Evolutionary conservation across 2,888 invertebrate species (phyloP).

Genomic region (Troglohyphantes excavatus): DNA sequence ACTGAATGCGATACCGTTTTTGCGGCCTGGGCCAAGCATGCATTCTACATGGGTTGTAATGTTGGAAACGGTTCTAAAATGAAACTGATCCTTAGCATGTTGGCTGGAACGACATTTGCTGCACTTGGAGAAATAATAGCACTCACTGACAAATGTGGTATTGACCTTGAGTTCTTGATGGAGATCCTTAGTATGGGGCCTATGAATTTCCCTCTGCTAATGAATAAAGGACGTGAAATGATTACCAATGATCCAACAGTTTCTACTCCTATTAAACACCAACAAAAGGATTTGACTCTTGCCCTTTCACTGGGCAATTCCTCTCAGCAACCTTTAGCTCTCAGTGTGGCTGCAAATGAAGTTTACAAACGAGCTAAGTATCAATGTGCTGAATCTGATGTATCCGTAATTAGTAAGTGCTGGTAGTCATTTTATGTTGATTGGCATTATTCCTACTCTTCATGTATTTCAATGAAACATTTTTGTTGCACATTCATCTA

Average conservation of each 20-base stretch:
- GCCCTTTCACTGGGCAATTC: constrained; percentile 93
- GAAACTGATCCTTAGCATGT: constrained; percentile 94
- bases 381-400: neutral
- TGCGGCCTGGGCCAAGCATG: constrained; percentile 96
- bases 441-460: too few species aligned
- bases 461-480: too few species aligned
- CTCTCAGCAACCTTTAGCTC: constrained; percentile 94
- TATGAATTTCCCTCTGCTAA: constrained; percentile 86
- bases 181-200: constrained; percentile 93
- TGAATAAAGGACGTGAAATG: constrained; percentile 37
- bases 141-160: constrained; percentile 94
- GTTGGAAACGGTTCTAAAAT: constrained; percentile 97
- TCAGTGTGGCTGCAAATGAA: constrained; percentile 96
- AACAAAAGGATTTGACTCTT: constrained; percentile 96
- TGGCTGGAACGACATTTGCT: constrained; percentile 93
- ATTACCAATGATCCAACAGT: neutral
- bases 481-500: too few species aligned
- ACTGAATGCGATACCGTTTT: constrained; percentile 97
- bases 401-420: too few species aligned
- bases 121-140: constrained; percentile 96
- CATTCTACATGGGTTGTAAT: constrained; percentile 90
- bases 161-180: constrained; percentile 93
- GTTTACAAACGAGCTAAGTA: constrained; percentile 82
- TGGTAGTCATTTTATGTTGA: too few species aligned
- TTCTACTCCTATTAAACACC: constrained; percentile 91